Evolutionary conservation across 1,140 invertebrate genomes (phyloP).

Genomic region (Rhagoletis zephyria): DNA sequence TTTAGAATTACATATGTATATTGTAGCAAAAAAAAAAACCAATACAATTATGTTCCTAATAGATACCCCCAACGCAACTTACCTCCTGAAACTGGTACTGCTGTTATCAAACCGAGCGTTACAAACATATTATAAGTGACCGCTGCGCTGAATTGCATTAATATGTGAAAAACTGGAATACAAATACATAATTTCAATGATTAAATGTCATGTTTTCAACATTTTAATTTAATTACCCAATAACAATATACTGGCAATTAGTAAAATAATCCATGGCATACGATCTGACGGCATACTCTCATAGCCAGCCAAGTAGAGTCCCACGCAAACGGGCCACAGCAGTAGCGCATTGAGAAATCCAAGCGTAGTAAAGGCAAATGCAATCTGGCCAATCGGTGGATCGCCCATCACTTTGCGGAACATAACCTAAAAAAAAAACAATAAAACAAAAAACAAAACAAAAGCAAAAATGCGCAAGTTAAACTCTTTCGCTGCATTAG

Average conservation of each 20-base stretch:
- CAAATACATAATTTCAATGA: conserved; percentile 58
- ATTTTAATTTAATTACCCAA: conserved; percentile 77
- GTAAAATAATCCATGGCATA: conserved; percentile 86
- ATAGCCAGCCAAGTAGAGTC: conserved; percentile 86
- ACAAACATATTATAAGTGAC: conserved; percentile 94
- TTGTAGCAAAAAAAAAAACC: no score
- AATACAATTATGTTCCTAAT: no score
- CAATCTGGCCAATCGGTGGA: conserved; percentile 88
- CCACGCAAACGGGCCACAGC: conserved; percentile 88
- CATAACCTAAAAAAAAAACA: conserved; percentile 78
- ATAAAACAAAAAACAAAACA: neutral
- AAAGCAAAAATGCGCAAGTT: neutral
- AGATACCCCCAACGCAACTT: conserved; percentile 61
- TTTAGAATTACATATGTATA: no score
- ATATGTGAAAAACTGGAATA: conserved; percentile 88
- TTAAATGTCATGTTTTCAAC: neutral
- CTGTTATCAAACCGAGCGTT: conserved; percentile 90
- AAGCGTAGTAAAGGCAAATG: conserved; percentile 89
- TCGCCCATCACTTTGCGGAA: conserved; percentile 94
- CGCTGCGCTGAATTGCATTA: conserved; percentile 91
- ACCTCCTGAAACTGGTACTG: conserved; percentile 94
- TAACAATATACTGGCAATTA: conserved; percentile 84
- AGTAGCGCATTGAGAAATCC: conserved; percentile 87
- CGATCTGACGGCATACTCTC: conserved; percentile 85
- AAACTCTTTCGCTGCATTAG: neutral